A percentile compares a stretch with the other conserved stretches of the same genome.
Conservation (phyloP, 2,888 invertebrate genomes). For the Eurytoma adleriae region DNA sequence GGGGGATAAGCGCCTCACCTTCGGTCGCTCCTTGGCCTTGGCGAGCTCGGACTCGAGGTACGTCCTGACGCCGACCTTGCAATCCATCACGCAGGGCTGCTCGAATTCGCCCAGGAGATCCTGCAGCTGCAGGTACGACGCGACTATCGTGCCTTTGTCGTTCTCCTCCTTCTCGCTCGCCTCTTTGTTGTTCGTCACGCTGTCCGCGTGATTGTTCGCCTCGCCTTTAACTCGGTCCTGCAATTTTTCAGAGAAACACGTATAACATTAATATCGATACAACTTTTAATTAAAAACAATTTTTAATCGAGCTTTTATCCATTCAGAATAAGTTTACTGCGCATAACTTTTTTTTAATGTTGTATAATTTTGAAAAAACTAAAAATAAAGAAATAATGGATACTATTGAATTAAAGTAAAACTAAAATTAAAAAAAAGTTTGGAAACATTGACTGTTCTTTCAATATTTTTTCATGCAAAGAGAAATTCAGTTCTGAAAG, state of each 20-base stretch:
- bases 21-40: slow-evolving; percentile 96
- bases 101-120: slow-evolving; percentile 94
- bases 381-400: too few species aligned
- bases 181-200: slow-evolving; percentile 26
- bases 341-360: too few species aligned
- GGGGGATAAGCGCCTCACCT: slow-evolving; percentile 77
- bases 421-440: too few species aligned
- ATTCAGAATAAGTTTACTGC: too few species aligned
- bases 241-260: background rate
- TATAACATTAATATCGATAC: too few species aligned
- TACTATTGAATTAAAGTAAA: too few species aligned
- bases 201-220: slow-evolving; percentile 21
- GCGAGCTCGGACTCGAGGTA: slow-evolving; percentile 96
- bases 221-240: slow-evolving; percentile 40
- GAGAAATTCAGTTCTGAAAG: too few species aligned
- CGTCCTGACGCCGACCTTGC: slow-evolving; percentile 96
- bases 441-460: too few species aligned
- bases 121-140: slow-evolving; percentile 90
- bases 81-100: slow-evolving; percentile 97
- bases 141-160: slow-evolving; percentile 63
- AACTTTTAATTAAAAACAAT: too few species aligned
- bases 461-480: too few species aligned
- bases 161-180: slow-evolving; percentile 4
- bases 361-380: too few species aligned
- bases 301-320: too few species aligned